Evolutionary conservation across 2,797 vertebrate species (phyloP).

Genomic region (Hephaestus fuliginosus): DNA sequence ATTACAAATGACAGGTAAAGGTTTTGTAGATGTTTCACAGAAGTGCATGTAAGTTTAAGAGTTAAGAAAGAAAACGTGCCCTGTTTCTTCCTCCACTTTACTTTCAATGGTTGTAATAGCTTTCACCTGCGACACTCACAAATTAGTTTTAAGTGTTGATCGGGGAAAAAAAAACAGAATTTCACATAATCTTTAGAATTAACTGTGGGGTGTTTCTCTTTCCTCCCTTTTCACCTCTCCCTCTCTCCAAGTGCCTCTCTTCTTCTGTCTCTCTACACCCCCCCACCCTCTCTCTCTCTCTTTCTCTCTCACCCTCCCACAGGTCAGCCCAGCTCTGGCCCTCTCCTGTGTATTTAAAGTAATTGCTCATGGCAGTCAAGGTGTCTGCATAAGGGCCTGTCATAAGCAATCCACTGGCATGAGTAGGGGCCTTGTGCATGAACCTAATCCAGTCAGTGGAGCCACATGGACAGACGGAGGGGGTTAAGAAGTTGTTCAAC

Average conservation of each 20-base stretch:
- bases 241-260: conserved; percentile 41
- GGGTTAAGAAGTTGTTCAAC: conserved; percentile 66
- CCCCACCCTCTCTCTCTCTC: conserved; percentile 21
- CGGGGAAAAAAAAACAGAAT: conserved; percentile 6
- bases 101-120: background rate
- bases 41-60: background rate
- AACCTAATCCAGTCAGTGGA: conserved; percentile 77
- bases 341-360: conserved; percentile 78
- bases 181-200: conserved; percentile 49
- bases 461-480: conserved; percentile 56
- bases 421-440: conserved; percentile 78
- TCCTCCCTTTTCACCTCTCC: conserved; percentile 25
- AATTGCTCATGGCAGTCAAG: conserved; percentile 81
- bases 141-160: conserved; percentile 35
- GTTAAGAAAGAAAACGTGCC: background rate
- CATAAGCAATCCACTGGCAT: conserved; percentile 81
- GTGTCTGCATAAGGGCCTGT: conserved; percentile 84
- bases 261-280: conserved; percentile 20
- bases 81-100: background rate
- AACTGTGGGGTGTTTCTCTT: conserved; percentile 37
- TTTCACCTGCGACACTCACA: conserved; percentile 10
- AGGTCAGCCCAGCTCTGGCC: conserved; percentile 67
- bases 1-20: conserved; percentile 37
- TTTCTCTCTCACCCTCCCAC: conserved; percentile 50
- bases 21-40: conserved; percentile 29